These are phyloP conservation scores for Noctua comes DNA, from an alignment of 2,888 invertebrate species.

Conservation along the genomic window DNA sequence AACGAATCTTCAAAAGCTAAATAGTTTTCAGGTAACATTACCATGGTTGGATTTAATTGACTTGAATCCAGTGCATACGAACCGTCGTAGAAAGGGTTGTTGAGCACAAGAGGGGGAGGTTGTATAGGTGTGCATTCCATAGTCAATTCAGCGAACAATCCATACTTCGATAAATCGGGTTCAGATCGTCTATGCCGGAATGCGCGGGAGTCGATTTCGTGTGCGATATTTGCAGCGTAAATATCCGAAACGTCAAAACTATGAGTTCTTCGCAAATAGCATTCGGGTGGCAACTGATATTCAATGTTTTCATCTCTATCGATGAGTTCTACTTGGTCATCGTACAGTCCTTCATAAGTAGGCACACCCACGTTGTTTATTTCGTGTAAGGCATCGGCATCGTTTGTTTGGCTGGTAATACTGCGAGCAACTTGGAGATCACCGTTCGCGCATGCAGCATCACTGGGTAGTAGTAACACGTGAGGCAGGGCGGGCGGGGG, in stretches of 20 bases:
- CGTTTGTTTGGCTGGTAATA: constrained; percentile 78
- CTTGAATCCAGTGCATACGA: constrained; percentile 81
- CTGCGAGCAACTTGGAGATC: constrained; percentile 70
- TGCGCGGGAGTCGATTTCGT: constrained; percentile 74
- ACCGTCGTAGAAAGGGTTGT: constrained; percentile 89
- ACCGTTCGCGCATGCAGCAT: constrained; percentile 71
- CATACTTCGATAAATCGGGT: constrained; percentile 87
- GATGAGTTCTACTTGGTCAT: constrained; percentile 75
- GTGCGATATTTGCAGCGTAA: constrained; percentile 76
- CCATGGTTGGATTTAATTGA: constrained; percentile 79
- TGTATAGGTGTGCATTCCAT: constrained; percentile 80
- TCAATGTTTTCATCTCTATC: constrained; percentile 73
- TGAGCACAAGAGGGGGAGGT: constrained; percentile 84
- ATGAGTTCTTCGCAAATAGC: constrained; percentile 83
- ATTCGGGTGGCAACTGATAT: constrained; percentile 74
- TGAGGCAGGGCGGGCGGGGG: constrained; percentile 87
- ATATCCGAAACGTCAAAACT: constrained; percentile 87
- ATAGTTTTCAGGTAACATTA: constrained; percentile 88
- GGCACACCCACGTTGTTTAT: constrained; percentile 89
- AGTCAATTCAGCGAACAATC: constrained; percentile 83
- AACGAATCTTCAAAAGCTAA: constrained; percentile 89
- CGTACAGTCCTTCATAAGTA: constrained; percentile 77
- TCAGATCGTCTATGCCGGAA: constrained; percentile 82
- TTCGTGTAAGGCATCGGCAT: constrained; percentile 82
- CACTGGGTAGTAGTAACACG: constrained; percentile 88